Percentiles rank a stretch among this genome's conserved stretches.
These are phyloP conservation scores for Phalacrocorax brasilianus DNA, from an alignment of 2,113 vertebrate genomes.

Conservation along the genomic window DNA sequence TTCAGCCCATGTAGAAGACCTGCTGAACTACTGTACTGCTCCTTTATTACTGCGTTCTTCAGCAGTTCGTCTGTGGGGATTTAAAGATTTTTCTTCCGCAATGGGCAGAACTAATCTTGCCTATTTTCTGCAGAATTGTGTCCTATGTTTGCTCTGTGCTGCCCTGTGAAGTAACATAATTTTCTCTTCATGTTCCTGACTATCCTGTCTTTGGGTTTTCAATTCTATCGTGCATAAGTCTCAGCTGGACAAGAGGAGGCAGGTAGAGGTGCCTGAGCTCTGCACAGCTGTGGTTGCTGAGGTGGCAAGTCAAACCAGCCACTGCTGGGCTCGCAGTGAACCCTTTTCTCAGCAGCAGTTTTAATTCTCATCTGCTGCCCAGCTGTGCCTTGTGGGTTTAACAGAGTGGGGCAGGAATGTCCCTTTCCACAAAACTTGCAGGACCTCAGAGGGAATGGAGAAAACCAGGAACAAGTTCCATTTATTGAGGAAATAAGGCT, in stretches of 20 bases:
- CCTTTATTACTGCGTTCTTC: not conserved
- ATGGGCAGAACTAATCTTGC: not conserved
- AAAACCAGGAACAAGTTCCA: not conserved
- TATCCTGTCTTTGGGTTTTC: not conserved
- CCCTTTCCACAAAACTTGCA: not conserved
- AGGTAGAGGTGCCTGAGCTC: not conserved
- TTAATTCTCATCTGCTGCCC: not conserved
- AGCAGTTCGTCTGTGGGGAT: not conserved
- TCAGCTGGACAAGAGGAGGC: not conserved
- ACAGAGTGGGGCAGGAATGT: not conserved
- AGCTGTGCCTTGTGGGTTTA: not conserved
- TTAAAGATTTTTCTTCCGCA: not conserved
- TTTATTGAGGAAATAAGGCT: not conserved
- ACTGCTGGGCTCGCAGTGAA: not conserved
- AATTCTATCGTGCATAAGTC: rapidly evolving
- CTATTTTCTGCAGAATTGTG: not conserved
- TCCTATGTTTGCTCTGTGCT: not conserved
- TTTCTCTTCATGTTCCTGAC: not conserved
- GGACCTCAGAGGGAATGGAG: not conserved
- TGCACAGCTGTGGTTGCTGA: not conserved
- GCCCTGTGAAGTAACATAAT: not conserved
- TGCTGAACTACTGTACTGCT: not conserved
- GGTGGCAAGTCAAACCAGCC: not conserved
- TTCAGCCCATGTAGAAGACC: not conserved
- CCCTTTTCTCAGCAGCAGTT: not conserved